Base-by-base conservation (phyloP, 2,113 vertebrate genomes). In the Tetrao urogallus region DNA sequence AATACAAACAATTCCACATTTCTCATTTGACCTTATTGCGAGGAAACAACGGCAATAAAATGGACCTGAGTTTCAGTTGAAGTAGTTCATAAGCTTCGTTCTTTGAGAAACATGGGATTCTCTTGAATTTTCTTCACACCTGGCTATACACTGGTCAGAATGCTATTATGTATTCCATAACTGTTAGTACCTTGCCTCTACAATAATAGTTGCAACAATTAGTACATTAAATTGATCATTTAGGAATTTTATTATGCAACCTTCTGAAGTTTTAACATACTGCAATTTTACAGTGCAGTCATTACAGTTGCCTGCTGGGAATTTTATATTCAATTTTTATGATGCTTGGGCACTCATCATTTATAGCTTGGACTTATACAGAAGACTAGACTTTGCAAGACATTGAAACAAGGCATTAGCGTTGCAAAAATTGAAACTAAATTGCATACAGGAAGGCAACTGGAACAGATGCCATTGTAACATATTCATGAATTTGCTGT, bases 181-280 rank as follows among this genome's bases (percentile, higher is more conserved):
- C 45, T 64, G 78, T 65, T 74, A 5, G 1, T 50, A n/a, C 25
- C 42, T 86, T 92, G 69, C 75, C 50, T 93, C 38, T 85, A 82
- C 42, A 88, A 71, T 96, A 61, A 82, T 76, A 1, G 0, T 71
- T 81, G 72, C 71, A 73, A 83, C 0, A 0, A 74, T 80, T 67
- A 75, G 38, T 85, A 6, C 56, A 70, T 92, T 77, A 81, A 92
- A 81, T 92, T 89, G 80, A 96, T 91, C 58, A 86, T 69, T 96
- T 77, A 78, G 32, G 42, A 57, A 12, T 87, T 94, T 71, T 91
- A 88, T 91, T 71, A 64, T 52, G 57, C 73, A 69, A 36, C 76
- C 82, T 89, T 91, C 72, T 85, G 82, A 92, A 91, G 50, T 78
- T 89, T 60, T 88, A 82, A 27, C 2, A 0, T 81, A 50, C 34